Conservation (phyloP, 2,888 invertebrate genomes). For the Campoplex nolae region DNA sequence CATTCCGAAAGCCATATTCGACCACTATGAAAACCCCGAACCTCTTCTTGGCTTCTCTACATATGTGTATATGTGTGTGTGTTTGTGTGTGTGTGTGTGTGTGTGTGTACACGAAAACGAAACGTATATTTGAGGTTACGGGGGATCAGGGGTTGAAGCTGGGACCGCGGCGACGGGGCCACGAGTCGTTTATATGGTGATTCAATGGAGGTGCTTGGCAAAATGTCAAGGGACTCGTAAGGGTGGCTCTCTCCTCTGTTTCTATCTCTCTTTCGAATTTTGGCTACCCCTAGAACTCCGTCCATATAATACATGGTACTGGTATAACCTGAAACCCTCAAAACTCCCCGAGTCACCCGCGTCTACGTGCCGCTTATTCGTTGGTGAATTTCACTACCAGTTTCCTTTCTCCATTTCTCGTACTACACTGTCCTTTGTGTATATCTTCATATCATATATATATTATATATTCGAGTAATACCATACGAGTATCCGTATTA, state of each 20-base stretch:
- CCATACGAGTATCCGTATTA: slow-evolving; percentile 37
- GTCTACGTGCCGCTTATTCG: slow-evolving; percentile 68
- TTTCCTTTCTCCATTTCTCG: slow-evolving; percentile 60
- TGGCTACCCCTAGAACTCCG: slow-evolving; percentile 58
- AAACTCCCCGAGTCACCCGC: slow-evolving; percentile 46
- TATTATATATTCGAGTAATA: slow-evolving; percentile 12
- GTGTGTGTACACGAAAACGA: slow-evolving; percentile 72
- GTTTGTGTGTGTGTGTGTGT: neutral
- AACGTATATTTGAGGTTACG: slow-evolving; percentile 81
- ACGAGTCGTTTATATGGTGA: slow-evolving; percentile 82
- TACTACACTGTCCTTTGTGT: slow-evolving; percentile 11
- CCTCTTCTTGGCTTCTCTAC: neutral
- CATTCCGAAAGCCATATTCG: slow-evolving; percentile 35
- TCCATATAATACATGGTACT: slow-evolving; percentile 58
- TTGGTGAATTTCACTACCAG: slow-evolving; percentile 73
- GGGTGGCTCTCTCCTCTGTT: slow-evolving; percentile 65
- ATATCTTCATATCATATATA: neutral
- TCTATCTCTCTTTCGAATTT: slow-evolving; percentile 67
- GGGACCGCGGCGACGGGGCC: slow-evolving; percentile 69
- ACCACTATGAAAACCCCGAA: slow-evolving; percentile 22
- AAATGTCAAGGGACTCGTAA: slow-evolving; percentile 82
- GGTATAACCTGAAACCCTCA: slow-evolving; percentile 60
- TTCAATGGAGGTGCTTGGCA: slow-evolving; percentile 81
- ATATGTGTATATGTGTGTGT: neutral
- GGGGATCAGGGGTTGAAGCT: slow-evolving; percentile 79